Conservation (phyloP, 2,888 invertebrate species). For the Notodonta ziczac region DNA sequence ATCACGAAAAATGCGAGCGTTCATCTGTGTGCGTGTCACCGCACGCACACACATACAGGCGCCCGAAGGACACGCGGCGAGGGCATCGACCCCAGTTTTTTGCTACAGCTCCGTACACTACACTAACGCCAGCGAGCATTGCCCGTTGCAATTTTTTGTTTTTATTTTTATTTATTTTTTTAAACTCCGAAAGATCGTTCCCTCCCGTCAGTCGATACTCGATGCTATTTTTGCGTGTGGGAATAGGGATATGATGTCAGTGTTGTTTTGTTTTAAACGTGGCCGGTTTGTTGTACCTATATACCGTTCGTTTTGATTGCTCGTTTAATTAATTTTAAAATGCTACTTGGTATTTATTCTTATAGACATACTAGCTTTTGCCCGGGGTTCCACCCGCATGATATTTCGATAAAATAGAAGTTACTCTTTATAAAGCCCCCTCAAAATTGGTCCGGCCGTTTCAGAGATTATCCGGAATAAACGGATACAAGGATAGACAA, state of each 20-base stretch:
- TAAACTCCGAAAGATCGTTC: constrained; percentile 66
- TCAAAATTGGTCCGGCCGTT: no score
- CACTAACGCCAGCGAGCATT: constrained; percentile 73
- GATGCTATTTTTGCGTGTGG: constrained; percentile 57
- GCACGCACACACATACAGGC: constrained; percentile 69
- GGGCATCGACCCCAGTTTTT: constrained; percentile 80
- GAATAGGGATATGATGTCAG: constrained; percentile 74
- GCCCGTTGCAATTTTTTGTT: constrained; percentile 65
- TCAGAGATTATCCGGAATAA: no score
- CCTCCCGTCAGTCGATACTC: constrained; percentile 62
- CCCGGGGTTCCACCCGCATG: no score
- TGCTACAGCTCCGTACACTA: constrained; percentile 75
- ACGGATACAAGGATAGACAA: no score
- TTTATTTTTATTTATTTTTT: constrained; percentile 56
- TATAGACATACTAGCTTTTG: neutral
- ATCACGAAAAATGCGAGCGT: constrained; percentile 56
- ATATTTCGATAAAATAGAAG: no score
- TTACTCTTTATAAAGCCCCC: no score
- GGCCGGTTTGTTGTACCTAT: constrained; percentile 35
- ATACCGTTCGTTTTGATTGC: constrained; percentile 63
- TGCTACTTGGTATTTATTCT: constrained; percentile 3
- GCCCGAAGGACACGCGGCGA: constrained; percentile 79
- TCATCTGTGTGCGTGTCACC: constrained; percentile 46
- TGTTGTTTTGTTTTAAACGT: constrained; percentile 44
- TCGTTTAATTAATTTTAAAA: constrained; percentile 1